Conservation (phyloP, 2,888 invertebrate species). For the Cerceris ruficornis region DNA sequence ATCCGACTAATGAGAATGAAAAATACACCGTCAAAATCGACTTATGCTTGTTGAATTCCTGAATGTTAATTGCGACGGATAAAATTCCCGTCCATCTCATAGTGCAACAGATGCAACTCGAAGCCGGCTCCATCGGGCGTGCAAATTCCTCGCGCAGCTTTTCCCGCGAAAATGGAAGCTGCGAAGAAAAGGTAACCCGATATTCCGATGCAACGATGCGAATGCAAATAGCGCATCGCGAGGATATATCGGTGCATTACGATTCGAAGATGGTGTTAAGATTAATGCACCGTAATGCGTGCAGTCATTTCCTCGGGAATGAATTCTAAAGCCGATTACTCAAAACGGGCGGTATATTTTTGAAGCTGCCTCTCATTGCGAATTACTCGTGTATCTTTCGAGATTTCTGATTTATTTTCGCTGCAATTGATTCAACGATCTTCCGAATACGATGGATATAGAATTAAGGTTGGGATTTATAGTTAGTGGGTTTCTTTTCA, state of each 20-base stretch:
- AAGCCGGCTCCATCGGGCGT: slow-evolving; percentile 3
- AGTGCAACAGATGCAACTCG: slow-evolving; percentile 46
- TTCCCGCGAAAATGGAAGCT: slow-evolving; percentile 36
- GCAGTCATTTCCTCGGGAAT: not conserved
- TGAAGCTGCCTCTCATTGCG: not conserved
- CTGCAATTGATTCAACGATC: not conserved
- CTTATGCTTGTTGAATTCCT: slow-evolving; percentile 10
- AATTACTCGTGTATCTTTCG: not conserved
- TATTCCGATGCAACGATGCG: slow-evolving; percentile 60
- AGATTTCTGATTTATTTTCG: not conserved
- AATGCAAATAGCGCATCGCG: slow-evolving; percentile 41
- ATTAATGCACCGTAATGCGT: slow-evolving; percentile 23
- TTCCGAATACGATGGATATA: no score
- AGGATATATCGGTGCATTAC: slow-evolving; percentile 38
- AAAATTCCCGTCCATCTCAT: slow-evolving; percentile 23
- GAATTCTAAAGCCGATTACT: slow-evolving; percentile 46
- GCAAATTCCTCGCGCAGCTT: slow-evolving; percentile 18
- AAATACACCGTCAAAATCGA: slow-evolving; percentile 5
- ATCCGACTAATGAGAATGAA: not conserved
- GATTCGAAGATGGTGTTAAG: slow-evolving; percentile 29
- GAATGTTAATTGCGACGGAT: not conserved
- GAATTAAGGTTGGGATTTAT: no score
- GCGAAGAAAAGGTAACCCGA: slow-evolving; percentile 52
- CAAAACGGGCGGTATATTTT: slow-evolving; percentile 14
- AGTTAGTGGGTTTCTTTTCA: no score